Base-by-base conservation (phyloP, 64 coral and sea anemone species). In the Acropora yongei region DNA sequence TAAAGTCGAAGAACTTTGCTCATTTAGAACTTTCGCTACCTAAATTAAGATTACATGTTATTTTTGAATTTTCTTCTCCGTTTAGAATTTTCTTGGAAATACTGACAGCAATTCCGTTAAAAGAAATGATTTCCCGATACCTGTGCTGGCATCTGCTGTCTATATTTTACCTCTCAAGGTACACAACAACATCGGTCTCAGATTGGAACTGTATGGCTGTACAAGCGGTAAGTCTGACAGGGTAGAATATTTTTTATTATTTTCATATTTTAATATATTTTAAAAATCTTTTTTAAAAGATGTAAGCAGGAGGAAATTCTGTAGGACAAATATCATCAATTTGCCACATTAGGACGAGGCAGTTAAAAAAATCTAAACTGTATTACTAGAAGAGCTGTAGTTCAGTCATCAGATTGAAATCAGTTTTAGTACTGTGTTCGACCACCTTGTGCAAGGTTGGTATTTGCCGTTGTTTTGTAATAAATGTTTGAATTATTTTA, bases 131-230 rank as follows among this genome's bases (percentile, higher is more conserved):
- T 57, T 97, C 13, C 95, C 92, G 1, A 72, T 93, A 1, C 95
- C 95, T 18, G 92, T 91, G 16, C 74, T 97, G n/a, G 88, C 95
- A 20, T 91, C 88, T n/a, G 57, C 83, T 41, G 78, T 94, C 11
- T 91, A 83, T 78, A 51, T 97, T 44, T 44, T 94, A 4, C 95
- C 95, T 8, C 3, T 94, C 13, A 19, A 30, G 10, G 90, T 60
- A 89, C 57, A 97, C 58, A 88, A 88, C 18, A 97, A 97, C 43
- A 89, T 97, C 68, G 95, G 92, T 18, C 58, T 97, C 6, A 88
- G 95, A 60, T 83, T 97, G 88, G 95, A 97, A 58, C 83, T 97
- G 19, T 97, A 83, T 30, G 95, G 95, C 7, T 97, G 95, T 45
- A 85, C 91, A 17, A 69, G 88, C 91, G 95, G 95, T 97, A 78